A percentile compares a stretch with the other conserved stretches of the same genome.
Evolutionary conservation across 2,888 invertebrate genomes (phyloP).

Genomic region (Atethmia centrago): DNA sequence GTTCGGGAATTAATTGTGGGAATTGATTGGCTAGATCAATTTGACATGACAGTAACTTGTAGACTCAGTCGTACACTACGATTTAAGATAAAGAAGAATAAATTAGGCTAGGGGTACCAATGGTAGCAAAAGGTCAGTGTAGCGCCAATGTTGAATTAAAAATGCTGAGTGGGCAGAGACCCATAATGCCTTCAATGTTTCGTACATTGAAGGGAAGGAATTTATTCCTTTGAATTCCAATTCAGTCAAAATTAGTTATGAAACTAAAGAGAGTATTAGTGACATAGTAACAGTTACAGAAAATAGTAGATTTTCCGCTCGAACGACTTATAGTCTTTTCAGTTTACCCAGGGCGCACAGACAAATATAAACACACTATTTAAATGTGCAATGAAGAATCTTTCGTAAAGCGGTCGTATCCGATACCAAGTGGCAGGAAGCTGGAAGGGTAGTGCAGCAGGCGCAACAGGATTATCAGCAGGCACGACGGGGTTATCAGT

Average conservation of each 20-base stretch:
- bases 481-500: too few relatives aligned
- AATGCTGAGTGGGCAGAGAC: background rate
- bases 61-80: background rate
- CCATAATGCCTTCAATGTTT: background rate
- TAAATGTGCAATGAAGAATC: background rate
- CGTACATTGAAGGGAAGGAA: too few relatives aligned
- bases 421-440: too few relatives aligned
- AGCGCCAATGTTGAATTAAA: background rate
- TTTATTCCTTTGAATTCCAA: background rate
- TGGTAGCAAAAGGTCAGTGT: background rate
- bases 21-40: slow-evolving; percentile 4
- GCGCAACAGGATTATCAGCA: too few relatives aligned
- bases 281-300: background rate
- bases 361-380: slow-evolving; percentile 10
- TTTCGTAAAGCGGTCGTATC: slow-evolving; percentile 13
- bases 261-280: background rate
- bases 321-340: background rate
- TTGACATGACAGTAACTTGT: background rate
- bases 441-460: too few relatives aligned
- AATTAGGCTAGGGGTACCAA: background rate
- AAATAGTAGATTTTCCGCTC: background rate
- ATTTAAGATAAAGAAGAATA: background rate
- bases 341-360: background rate
- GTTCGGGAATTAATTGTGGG: slow-evolving; percentile 11
- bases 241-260: background rate